A percentile compares a stretch with the other conserved stretches of the same genome.
These are phyloP conservation scores for Planococcus citri DNA, from an alignment of 1,140 invertebrate species.

Conservation along the genomic window DNA sequence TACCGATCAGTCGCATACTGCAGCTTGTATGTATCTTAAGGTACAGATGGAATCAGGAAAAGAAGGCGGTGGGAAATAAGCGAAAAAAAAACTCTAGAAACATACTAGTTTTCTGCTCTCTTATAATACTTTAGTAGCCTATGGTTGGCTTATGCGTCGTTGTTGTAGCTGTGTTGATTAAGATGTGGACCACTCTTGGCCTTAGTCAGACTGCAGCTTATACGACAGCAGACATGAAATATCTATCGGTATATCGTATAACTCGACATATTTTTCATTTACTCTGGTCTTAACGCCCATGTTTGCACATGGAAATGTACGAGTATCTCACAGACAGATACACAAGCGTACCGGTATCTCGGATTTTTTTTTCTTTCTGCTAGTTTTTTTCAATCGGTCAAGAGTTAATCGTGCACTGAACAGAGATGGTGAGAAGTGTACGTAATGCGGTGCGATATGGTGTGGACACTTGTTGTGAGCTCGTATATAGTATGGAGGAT, in stretches of 20 bases:
- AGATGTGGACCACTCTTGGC: background rate
- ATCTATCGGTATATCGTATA: constrained; percentile 4
- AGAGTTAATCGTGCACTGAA: too few species aligned
- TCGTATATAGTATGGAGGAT: background rate
- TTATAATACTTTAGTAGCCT: too few species aligned
- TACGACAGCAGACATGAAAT: constrained; percentile 1
- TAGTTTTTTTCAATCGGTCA: too few species aligned
- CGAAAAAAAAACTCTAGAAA: background rate
- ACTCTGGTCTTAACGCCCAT: constrained; percentile 10
- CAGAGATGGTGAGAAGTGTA: too few species aligned
- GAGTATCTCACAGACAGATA: too few species aligned
- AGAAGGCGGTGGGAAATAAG: too few species aligned
- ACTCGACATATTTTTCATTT: constrained; percentile 13
- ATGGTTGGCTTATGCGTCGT: background rate
- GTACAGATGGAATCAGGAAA: too few species aligned
- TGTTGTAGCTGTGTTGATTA: background rate
- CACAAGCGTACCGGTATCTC: too few species aligned
- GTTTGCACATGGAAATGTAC: background rate
- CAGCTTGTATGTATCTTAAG: too few species aligned
- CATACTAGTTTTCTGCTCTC: background rate
- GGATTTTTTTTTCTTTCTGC: too few species aligned
- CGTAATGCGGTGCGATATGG: background rate
- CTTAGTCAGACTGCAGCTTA: background rate
- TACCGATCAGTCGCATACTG: background rate
- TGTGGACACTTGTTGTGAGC: background rate